Conservation (phyloP, 2,113 vertebrate species). For the Tachuris rubrigastra region DNA sequence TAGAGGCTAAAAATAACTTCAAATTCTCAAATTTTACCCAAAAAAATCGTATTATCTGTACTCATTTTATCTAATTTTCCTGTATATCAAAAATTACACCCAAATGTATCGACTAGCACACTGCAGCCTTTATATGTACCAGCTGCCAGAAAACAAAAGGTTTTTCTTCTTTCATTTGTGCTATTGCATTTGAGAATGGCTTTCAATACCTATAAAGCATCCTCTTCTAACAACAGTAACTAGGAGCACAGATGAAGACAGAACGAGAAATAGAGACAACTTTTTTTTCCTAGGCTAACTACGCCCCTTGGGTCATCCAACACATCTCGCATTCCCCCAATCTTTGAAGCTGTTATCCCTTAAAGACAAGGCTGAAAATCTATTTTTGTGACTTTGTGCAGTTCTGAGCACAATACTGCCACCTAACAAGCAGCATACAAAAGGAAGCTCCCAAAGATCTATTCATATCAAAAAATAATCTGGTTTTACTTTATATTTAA, state of each 20-base stretch:
- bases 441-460: background rate
- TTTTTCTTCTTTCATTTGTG: background rate
- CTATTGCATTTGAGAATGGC: background rate
- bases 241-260: background rate
- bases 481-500: slow-evolving; percentile 17
- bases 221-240: background rate
- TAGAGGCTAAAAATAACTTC: background rate
- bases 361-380: background rate
- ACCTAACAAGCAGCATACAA: background rate
- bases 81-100: background rate
- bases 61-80: background rate
- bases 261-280: background rate
- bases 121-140: background rate
- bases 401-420: background rate
- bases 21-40: background rate
- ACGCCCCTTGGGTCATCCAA: background rate
- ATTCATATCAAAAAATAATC: background rate
- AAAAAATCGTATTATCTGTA: background rate
- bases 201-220: background rate
- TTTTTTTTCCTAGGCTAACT: background rate
- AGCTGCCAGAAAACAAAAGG: background rate
- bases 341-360: background rate
- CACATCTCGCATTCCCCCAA: background rate
- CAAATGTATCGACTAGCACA: background rate
- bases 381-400: background rate